These are phyloP conservation scores for Pachydiplax longipennis DNA, from an alignment of 2,888 invertebrate genomes.

Conservation along the genomic window DNA sequence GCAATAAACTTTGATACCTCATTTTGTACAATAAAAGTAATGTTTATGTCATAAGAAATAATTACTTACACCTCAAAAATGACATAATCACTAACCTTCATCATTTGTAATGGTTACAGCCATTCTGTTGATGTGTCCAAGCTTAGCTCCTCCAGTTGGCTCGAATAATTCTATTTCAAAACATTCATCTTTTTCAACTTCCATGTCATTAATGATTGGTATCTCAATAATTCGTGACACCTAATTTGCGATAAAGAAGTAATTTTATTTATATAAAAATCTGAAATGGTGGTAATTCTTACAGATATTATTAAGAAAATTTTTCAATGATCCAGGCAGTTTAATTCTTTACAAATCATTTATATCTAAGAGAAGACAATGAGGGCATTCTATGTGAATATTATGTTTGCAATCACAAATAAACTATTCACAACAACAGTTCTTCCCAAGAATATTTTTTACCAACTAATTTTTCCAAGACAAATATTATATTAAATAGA, in stretches of 20 bases:
- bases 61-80: neutral
- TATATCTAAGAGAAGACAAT: too few species aligned
- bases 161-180: conserved; percentile 65
- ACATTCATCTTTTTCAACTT: conserved; percentile 67
- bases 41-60: neutral
- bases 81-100: conserved; percentile 57
- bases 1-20: too few species aligned
- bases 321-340: too few species aligned
- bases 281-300: neutral
- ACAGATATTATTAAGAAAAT: too few species aligned
- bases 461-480: too few species aligned
- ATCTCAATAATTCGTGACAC: conserved; percentile 63
- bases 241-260: conserved; percentile 53
- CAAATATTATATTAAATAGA: too few species aligned
- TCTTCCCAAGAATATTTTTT: too few species aligned
- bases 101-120: conserved; percentile 65
- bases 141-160: conserved; percentile 60
- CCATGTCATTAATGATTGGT: conserved; percentile 65
- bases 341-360: too few species aligned
- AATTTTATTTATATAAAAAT: neutral
- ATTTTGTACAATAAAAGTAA: too few species aligned
- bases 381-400: too few species aligned
- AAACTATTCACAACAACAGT: too few species aligned
- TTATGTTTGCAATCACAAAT: too few species aligned
- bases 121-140: conserved; percentile 61